Evolutionary conservation across 2,888 invertebrate species (phyloP).

Genomic region (Nemoura dubitans): DNA sequence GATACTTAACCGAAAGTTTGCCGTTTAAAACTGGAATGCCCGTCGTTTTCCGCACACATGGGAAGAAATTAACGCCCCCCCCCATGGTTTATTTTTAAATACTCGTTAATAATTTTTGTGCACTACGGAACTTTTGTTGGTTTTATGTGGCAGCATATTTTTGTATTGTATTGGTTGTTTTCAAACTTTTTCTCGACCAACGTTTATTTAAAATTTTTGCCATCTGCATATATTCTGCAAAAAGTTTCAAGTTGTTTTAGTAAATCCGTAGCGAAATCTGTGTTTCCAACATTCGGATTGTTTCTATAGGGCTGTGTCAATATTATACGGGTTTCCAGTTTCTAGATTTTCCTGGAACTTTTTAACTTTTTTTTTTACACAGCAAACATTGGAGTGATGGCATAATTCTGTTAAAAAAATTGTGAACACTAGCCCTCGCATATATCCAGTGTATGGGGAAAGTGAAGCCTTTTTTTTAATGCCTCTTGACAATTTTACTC

Average conservation of each 20-base stretch:
- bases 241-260: slow-evolving; percentile 12
- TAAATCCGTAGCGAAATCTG: not conserved
- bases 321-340: slow-evolving; percentile 7
- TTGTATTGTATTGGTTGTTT: not conserved
- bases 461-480: not conserved
- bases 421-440: not conserved
- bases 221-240: not conserved
- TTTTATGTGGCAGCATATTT: not conserved
- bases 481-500: not conserved
- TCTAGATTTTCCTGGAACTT: not conserved
- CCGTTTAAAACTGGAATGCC: too few relatives aligned
- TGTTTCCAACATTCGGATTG: not conserved
- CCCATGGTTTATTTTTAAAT: not conserved
- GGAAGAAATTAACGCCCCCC: too few relatives aligned
- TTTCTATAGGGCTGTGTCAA: not conserved
- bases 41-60: too few relatives aligned
- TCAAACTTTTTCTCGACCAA: slow-evolving; percentile 1
- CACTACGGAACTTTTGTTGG: not conserved
- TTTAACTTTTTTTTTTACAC: not conserved
- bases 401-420: not conserved
- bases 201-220: slow-evolving; percentile 1
- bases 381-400: slow-evolving; percentile 12
- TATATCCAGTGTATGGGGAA: not conserved
- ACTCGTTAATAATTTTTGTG: not conserved
- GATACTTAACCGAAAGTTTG: too few relatives aligned